phyloP scores from a whole-genome alignment of 2,888 invertebrate species.

The Apamea sordens region DNA sequence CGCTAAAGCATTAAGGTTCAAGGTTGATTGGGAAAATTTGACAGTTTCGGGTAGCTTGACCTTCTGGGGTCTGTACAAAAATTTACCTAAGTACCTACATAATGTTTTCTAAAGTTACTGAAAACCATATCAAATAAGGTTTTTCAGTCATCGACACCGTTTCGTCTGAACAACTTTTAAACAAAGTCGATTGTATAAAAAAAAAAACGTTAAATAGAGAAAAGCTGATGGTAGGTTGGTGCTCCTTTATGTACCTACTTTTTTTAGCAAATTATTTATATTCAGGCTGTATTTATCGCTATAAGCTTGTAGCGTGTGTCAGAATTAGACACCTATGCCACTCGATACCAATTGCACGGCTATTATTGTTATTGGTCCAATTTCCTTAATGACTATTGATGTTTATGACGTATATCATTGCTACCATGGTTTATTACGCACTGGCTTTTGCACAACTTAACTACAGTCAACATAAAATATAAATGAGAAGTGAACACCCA shows the following conservation, averaged over 20 bases:
- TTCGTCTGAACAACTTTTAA: neutral
- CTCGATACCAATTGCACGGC: constrained; percentile 44
- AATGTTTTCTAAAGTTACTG: neutral
- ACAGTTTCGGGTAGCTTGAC: too few relatives aligned
- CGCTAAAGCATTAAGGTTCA: too few relatives aligned
- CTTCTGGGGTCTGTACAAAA: too few relatives aligned
- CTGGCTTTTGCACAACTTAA: constrained; percentile 33
- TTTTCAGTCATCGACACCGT: neutral
- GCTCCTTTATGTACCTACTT: too few relatives aligned
- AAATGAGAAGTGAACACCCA: neutral
- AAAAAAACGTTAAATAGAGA: neutral
- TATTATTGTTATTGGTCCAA: constrained; percentile 58
- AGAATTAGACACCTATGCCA: constrained; percentile 30
- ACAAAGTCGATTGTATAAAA: neutral
- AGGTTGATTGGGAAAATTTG: too few relatives aligned
- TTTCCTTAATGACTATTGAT: constrained; percentile 64
- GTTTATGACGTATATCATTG: constrained; percentile 42
- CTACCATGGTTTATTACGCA: constrained; percentile 31
- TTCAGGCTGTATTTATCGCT: neutral
- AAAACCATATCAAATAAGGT: neutral
- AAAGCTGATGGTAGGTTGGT: neutral
- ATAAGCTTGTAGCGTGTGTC: constrained; percentile 23
- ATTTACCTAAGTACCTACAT: neutral
- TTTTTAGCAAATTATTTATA: neutral
- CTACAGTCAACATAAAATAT: neutral